Conservation (phyloP, 2,888 invertebrate species). For the Geotrupes spiniger region DNA sequence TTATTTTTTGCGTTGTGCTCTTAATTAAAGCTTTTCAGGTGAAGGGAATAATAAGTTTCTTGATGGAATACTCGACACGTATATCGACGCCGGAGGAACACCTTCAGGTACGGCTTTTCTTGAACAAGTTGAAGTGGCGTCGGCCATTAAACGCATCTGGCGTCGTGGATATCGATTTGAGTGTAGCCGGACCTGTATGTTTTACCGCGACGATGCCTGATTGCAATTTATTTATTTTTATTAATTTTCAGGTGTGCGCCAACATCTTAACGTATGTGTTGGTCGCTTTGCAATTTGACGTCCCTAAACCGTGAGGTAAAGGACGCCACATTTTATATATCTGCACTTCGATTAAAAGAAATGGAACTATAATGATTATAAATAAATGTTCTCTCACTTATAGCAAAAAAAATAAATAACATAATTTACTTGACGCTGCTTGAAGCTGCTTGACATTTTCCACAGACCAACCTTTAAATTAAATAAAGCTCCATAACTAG, state of each 20-base stretch:
- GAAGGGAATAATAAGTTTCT: slow-evolving; percentile 40
- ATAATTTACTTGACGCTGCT: too few species aligned
- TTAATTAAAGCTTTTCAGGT: slow-evolving; percentile 42
- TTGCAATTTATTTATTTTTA: background rate
- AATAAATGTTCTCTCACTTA: too few species aligned
- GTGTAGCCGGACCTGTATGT: slow-evolving; percentile 47
- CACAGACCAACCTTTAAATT: too few species aligned
- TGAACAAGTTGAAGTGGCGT: slow-evolving; percentile 45
- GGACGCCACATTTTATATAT: too few species aligned
- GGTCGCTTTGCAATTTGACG: slow-evolving; percentile 48
- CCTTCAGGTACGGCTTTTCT: slow-evolving; percentile 47
- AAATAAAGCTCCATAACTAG: too few species aligned
- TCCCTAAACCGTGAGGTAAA: slow-evolving; percentile 41
- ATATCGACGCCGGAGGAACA: slow-evolving; percentile 41
- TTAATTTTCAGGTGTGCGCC: slow-evolving; percentile 41
- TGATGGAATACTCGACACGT: slow-evolving; percentile 46
- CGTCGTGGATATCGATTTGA: slow-evolving; percentile 45
- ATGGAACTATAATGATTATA: too few species aligned
- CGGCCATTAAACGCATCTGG: slow-evolving; percentile 45
- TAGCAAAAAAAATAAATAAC: too few species aligned
- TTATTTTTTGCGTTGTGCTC: background rate
- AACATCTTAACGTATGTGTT: slow-evolving; percentile 49
- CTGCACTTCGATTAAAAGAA: too few species aligned
- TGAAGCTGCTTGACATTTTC: too few species aligned
- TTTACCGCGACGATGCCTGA: too few species aligned